Base-by-base conservation (phyloP, 1,140 invertebrate species). In the Cotesia chilonis region DNA sequence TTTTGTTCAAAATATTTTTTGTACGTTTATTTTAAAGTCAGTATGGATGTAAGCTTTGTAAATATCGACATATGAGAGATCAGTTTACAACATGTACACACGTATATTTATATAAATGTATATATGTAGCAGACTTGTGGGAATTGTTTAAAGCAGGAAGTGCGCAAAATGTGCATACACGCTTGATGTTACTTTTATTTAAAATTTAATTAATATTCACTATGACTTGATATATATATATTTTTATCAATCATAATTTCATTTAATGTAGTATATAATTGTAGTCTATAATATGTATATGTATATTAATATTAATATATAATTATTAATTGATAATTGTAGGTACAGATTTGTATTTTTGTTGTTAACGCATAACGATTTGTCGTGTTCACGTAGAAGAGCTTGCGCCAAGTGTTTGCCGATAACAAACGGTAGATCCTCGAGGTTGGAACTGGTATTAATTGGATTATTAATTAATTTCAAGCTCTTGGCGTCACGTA, bases 131-230 rank as follows among this genome's bases (percentile, higher is more conserved):
- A 41, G 38, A 41, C 38, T 41, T 9, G 38, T 41, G 38, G 9
- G 37, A 59, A 70, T 70, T 70, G 68, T 70, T 63, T 59, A 28
- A 70, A 70, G 68, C 68, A 70, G 38, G 68, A 59, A 70, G 57
- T 70, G 59, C 20, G 57, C 57, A 60, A 47, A 9, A 7, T 47
- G 54, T 69, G 60, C 35, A 57, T 55, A 68, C 57, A 20, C 54
- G 37, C 54, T 36, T 68, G 17, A 37, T 41, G n/a, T 70, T 20
- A 47, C 12, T 41, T 70, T 38, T 52, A 10, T 10, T 63, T 28
- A 35, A 36, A 55, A 35, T 6, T 68, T 65, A 17, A 54, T 35
- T 12, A 10, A 20, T 55, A 28, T 28, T 28, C 1, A 28, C 28
- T 28, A 28, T 28, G 28, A 28, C 28, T 28, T 28, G 28, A 28